phyloP scores from a whole-genome alignment of 2,797 vertebrate species.

The Peromyscus nudipes region DNA sequence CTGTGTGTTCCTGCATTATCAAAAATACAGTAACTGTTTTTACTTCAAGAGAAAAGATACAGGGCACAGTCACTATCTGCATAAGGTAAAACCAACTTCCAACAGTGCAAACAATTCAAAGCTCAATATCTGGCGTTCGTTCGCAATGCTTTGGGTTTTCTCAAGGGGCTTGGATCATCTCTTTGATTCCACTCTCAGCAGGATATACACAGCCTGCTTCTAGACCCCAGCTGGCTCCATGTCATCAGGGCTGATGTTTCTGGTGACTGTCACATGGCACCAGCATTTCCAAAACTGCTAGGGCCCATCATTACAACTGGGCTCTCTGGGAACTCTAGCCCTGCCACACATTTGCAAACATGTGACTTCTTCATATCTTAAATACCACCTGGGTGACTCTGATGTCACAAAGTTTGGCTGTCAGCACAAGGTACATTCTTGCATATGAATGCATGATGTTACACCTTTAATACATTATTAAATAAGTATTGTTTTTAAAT shows the following conservation, averaged over 20 bases:
- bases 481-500: no score
- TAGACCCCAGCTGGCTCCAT: background rate
- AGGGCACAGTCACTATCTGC: background rate
- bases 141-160: background rate
- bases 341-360: background rate
- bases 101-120: background rate
- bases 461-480: no score
- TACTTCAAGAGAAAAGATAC: background rate
- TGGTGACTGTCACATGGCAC: background rate
- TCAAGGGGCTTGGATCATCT: background rate
- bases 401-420: no score
- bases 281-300: background rate
- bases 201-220: background rate
- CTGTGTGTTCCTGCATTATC: background rate
- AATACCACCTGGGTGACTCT: no score
- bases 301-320: background rate
- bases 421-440: no score
- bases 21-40: background rate
- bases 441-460: no score
- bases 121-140: background rate
- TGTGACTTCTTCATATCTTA: no score
- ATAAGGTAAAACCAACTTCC: background rate
- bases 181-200: background rate
- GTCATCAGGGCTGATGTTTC: background rate
- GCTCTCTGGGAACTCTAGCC: background rate